Conservation (phyloP, 2,113 vertebrate species). For the Mobula birostris region DNA sequence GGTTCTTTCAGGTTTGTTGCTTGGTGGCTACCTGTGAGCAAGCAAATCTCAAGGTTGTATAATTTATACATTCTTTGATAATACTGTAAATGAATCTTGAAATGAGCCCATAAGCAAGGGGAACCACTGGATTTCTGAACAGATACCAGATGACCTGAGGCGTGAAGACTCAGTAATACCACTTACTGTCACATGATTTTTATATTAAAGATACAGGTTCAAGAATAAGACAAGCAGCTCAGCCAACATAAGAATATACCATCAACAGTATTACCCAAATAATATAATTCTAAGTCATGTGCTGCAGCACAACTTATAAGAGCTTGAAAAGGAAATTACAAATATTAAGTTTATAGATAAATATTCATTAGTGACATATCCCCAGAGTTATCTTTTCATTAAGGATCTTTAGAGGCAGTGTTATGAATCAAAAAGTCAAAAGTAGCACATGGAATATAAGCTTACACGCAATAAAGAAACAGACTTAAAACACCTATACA, state of each 20-base stretch:
- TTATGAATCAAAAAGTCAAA: not conserved
- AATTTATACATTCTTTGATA: too few species aligned
- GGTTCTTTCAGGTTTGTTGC: too few species aligned
- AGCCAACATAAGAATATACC: not conserved
- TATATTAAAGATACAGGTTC: not conserved
- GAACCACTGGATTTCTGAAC: too few species aligned
- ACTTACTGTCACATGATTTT: conserved; percentile 12
- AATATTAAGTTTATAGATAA: not conserved
- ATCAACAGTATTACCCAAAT: not conserved
- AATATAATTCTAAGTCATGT: not conserved
- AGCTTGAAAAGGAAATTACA: not conserved
- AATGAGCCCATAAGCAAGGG: too few species aligned
- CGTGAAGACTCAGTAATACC: not conserved
- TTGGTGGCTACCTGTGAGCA: too few species aligned
- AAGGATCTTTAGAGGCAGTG: not conserved
- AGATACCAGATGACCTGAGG: too few species aligned
- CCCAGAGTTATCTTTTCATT: not conserved
- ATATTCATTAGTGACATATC: not conserved
- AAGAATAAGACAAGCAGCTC: not conserved
- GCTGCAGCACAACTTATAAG: not conserved
- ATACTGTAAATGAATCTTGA: too few species aligned
- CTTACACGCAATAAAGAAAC: not conserved
- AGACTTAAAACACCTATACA: not conserved
- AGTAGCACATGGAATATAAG: not conserved
- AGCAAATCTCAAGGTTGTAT: too few species aligned